phyloP scores from a whole-genome alignment of 1,140 invertebrate genomes.

The Aleiodes sp. region DNA sequence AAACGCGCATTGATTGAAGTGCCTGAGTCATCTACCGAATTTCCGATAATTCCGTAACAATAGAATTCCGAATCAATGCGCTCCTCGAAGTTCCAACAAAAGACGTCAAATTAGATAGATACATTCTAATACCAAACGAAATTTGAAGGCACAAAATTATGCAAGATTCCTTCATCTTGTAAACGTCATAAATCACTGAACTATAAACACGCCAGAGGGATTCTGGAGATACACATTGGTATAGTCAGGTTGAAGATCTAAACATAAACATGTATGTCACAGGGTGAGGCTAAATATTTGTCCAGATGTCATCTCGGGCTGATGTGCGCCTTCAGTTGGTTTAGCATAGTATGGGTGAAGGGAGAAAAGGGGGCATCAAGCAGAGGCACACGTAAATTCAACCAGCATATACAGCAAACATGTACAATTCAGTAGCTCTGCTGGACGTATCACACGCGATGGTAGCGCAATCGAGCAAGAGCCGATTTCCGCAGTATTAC shows the following conservation, averaged over 20 bases:
- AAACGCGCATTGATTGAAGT: no score
- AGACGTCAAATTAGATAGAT: no score
- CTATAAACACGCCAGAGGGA: background rate
- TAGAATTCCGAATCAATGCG: no score
- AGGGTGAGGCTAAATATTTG: constrained; percentile 26
- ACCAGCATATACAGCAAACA: background rate
- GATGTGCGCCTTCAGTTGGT: background rate
- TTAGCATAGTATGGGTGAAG: no score
- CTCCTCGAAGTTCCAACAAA: no score
- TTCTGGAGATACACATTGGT: background rate
- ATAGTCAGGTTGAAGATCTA: background rate
- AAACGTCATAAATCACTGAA: background rate
- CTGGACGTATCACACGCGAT: background rate
- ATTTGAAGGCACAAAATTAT: no score
- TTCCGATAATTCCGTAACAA: no score
- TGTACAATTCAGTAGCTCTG: background rate
- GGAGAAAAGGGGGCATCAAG: background rate
- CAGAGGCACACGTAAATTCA: constrained; percentile 1
- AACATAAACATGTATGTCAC: constrained; percentile 18
- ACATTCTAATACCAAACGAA: no score
- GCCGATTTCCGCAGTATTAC: constrained; percentile 9
- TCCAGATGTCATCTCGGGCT: constrained; percentile 26
- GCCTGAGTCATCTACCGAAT: no score
- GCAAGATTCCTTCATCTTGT: background rate
- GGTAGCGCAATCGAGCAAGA: constrained; percentile 2